Evolutionary conservation across 2,797 vertebrate genomes (phyloP), one percentile per base, ranked within the genome.

Genomic region (Myotis findleyi): DNA sequence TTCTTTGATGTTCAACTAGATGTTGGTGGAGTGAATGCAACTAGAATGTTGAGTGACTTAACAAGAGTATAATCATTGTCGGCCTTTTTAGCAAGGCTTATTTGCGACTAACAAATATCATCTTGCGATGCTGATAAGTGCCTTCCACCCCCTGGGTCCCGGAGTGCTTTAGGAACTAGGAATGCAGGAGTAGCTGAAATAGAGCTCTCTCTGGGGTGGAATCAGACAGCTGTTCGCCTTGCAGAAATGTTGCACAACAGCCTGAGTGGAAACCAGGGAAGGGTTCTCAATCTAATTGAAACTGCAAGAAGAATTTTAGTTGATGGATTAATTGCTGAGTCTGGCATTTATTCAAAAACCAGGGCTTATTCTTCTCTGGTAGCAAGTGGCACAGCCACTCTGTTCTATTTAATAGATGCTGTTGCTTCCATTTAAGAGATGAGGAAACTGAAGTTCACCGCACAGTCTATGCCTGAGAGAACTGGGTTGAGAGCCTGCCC

Each of bases 261-360:
- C 90, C 38, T 85, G 91, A 97, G 94, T 94, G 89, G 91, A 97
- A 97, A 97, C 93, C 91, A 93, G 91, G 94, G 95, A 97, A 96
- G 96, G 95, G 94, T 97, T 96, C 85, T 97, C 97, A 93, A 93
- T 95, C 96, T 96, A 96, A 94, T 85, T 98, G 97, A 96, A 98
- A 95, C 96, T 97, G 97, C 94, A 87, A 79, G 94, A 97, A 95
- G 95, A 98, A 98, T 97, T 97, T 97, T 97, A 98, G 97, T 95
- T 97, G 95, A 97, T 95, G 95, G 94, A 97, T 94, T 97, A 97
- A 98, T 98, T 98, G 97, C 94, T 96, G 97, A 97, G 93, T 73
- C 89, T 97, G 97, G 94, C 96, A 87, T 91, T 96, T 97, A 96
- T 95, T 98, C 96, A 91, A 95, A 90, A 91, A 72, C 38, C 93